Base-by-base conservation (phyloP, 2,888 invertebrate species). In the Punctoribates punctum region DNA sequence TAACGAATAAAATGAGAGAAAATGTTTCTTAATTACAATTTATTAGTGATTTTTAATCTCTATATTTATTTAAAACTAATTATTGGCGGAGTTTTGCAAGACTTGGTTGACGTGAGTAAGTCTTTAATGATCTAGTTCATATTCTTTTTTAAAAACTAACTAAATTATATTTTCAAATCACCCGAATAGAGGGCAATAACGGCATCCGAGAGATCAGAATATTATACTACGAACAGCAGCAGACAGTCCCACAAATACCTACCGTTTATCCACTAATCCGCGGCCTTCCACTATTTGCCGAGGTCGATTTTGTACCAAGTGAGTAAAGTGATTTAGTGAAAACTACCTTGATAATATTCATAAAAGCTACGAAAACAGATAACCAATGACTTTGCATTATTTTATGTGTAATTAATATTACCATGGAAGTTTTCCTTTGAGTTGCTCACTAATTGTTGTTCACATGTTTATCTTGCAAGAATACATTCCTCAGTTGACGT, bases 131-230 rank as follows among this genome's bases (percentile, higher is more conserved):
- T 20, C n/a, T 6, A 54, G 20, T 34, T 34, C 34, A 34, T 34
- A 6, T 34, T 34, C 4, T 34, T 8, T 34, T 34, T 34, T 34
- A 34, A 34, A 34, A 34, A 34, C 34, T 34, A 8, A 8, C 5
- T 34, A 34, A 34, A 34, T 34, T 34, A 34, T n/a, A n/a, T n/a
- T n/a, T n/a, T n/a, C n/a, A n/a, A n/a, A n/a, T n/a, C n/a, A n/a
- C n/a, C n/a, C n/a, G n/a, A n/a, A n/a, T n/a, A 76, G 76, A 76
- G 54, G 76, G 76, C 15, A 76, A 76, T 76, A 46, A 67, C n/a
- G 76, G 73, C 17, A 73, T 76, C n/a, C 73, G 73, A 15, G 20
- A 60, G 34, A 73, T 76, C 15, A 73, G 73, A n/a, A 57, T 76
- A 17, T 48, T 76, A 67, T 76, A 76, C 15, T 73, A 73, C 27